Evolutionary conservation across 35 echinoderm and acorn worm species (phyloP).

Genomic region (Chiridota heheva): DNA sequence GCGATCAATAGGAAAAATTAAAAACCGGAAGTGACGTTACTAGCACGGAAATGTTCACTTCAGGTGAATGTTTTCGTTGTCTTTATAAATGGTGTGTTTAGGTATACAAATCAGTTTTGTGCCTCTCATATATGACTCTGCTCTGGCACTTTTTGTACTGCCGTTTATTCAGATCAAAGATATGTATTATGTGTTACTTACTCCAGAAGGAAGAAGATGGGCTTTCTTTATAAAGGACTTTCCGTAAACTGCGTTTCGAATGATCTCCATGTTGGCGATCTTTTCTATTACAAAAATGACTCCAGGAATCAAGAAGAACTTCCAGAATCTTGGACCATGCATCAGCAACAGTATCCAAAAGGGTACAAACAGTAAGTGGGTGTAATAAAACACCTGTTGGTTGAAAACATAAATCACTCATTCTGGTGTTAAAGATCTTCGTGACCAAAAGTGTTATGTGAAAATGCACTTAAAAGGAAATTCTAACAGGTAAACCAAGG

Average conservation of each 20-base stretch:
- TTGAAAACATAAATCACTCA: not conserved
- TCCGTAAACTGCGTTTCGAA: conserved; percentile 57
- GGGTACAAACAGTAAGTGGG: conserved; percentile 19
- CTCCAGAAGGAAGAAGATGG: conserved; percentile 81
- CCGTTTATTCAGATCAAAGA: not conserved
- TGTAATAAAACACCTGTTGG: conserved; percentile 44
- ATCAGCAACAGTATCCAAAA: conserved; percentile 30
- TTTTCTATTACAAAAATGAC: conserved; percentile 46
- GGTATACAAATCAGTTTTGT: no score
- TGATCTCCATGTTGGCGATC: conserved; percentile 17
- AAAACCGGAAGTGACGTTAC: no score
- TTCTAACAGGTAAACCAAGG: no score
- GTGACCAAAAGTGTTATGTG: not conserved
- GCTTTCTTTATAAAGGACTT: conserved; percentile 62
- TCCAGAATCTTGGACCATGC: conserved; percentile 33
- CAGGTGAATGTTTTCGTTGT: no score
- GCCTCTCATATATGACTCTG: no score
- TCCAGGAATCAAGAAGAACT: conserved; percentile 16
- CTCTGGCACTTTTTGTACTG: not conserved
- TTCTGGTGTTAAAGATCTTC: not conserved
- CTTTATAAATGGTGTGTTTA: conserved; percentile 1
- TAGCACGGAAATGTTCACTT: no score
- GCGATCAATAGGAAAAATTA: no score
- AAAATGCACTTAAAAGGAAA: conserved; percentile 1
- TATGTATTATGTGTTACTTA: conserved; percentile 40